phyloP scores from a whole-genome alignment of 1,140 invertebrate species.

The Calephelis virginiensis region DNA sequence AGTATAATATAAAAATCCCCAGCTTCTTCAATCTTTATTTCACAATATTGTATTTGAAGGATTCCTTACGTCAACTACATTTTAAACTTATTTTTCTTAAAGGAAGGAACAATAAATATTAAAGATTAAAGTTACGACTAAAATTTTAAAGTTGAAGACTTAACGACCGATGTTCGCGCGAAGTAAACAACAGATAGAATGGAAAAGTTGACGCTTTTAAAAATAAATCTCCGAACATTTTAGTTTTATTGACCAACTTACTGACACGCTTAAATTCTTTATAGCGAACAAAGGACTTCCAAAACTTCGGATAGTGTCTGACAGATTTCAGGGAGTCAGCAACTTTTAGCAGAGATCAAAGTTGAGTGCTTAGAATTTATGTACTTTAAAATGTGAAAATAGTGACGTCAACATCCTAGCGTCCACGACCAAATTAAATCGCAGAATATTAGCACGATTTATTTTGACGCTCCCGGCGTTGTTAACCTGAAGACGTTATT shows the following conservation, averaged over 20 bases:
- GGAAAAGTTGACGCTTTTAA: slow-evolving; percentile 8
- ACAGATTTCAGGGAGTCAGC: slow-evolving; percentile 12
- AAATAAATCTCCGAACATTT: slow-evolving; percentile 12
- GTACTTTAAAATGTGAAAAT: background rate
- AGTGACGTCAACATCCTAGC: background rate
- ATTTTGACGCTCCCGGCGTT: too few species aligned
- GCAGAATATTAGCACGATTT: too few species aligned
- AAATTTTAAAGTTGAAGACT: slow-evolving; percentile 13
- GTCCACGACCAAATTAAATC: too few species aligned
- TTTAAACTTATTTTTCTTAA: background rate
- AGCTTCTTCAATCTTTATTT: too few species aligned
- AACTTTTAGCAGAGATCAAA: slow-evolving; percentile 3
- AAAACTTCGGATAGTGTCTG: slow-evolving; percentile 14
- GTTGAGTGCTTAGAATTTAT: background rate
- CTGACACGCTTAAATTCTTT: slow-evolving; percentile 10
- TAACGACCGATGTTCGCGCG: slow-evolving; percentile 12
- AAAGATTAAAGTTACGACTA: slow-evolving; percentile 18
- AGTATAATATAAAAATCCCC: too few species aligned
- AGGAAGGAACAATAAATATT: slow-evolving; percentile 17
- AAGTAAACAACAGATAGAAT: slow-evolving; percentile 14
- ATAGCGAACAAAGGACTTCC: slow-evolving; percentile 7
- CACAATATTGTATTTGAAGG: too few species aligned
- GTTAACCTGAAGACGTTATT: too few species aligned
- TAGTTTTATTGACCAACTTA: slow-evolving; percentile 14
- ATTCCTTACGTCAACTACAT: background rate